phyloP scores from a whole-genome alignment of 2,888 invertebrate species.

The Nematopogon swammerdamellus region DNA sequence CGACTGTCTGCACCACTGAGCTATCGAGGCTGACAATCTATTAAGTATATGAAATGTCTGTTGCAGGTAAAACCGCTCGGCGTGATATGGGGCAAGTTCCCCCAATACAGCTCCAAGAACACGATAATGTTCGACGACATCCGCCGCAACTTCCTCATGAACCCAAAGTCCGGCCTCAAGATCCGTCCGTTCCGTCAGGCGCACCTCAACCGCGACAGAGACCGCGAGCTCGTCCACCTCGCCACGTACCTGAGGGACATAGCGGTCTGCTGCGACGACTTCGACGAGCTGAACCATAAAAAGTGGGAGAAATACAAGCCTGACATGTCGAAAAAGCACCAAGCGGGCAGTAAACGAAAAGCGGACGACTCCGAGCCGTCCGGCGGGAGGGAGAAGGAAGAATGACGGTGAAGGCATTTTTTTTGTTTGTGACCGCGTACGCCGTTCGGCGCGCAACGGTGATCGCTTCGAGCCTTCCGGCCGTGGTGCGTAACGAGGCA shows the following conservation, averaged over 20 bases:
- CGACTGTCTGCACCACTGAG: no score
- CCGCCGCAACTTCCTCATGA: constrained; percentile 94
- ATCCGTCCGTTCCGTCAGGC: constrained; percentile 91
- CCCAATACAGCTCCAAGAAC: constrained; percentile 84
- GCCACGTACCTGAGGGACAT: constrained; percentile 82
- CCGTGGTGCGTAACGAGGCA: no score
- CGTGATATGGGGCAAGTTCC: constrained; percentile 94
- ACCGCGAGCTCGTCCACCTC: constrained; percentile 77
- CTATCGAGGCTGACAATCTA: no score
- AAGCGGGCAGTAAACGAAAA: constrained; percentile 42
- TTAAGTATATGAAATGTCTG: no score
- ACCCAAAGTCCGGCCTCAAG: constrained; percentile 88
- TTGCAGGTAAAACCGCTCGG: constrained; percentile 87
- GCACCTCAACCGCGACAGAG: constrained; percentile 80
- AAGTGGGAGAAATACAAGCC: constrained; percentile 85
- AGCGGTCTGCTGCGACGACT: constrained; percentile 75
- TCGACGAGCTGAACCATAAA: constrained; percentile 80
- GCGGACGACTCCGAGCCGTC: constrained; percentile 36
- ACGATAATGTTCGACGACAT: constrained; percentile 99
- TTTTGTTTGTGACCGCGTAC: no score
- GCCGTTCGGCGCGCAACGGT: no score
- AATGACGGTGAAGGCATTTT: constrained; percentile 26
- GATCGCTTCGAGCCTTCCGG: no score
- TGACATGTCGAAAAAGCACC: constrained; percentile 27
- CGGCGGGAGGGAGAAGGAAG: constrained; percentile 26